Evolutionary conservation across 1,140 invertebrate species (phyloP).

Genomic region (silkworm (Bombyx mori)): DNA sequence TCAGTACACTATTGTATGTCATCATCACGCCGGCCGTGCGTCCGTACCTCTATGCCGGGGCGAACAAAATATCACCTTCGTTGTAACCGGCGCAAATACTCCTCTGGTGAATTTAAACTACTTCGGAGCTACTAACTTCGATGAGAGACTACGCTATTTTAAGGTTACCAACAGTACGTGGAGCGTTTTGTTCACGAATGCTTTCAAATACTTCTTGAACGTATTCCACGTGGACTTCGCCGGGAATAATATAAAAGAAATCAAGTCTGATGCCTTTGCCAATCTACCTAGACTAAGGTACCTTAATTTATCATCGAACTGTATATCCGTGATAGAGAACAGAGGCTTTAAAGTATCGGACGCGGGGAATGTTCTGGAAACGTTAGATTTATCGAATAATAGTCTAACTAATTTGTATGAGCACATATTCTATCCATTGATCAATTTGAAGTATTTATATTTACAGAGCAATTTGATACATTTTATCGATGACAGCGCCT

Average conservation of each 20-base stretch:
- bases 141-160: conserved; percentile 35
- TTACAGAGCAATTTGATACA: conserved; percentile 34
- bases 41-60: conserved; percentile 20
- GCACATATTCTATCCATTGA: conserved; percentile 16
- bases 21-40: conserved; percentile 20
- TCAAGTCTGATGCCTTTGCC: conserved; percentile 32
- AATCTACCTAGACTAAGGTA: conserved; percentile 20
- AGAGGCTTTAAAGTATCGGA: conserved; percentile 23
- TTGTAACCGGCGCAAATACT: conserved; percentile 23
- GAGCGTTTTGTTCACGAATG: conserved; percentile 19
- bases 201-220: conserved; percentile 40
- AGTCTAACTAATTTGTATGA: conserved; percentile 17
- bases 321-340: conserved; percentile 24
- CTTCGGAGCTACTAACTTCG: conserved; percentile 52
- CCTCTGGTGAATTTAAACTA: conserved; percentile 17
- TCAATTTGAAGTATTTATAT: conserved; percentile 23
- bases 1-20: conserved; percentile 31
- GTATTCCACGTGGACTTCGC: conserved; percentile 29
- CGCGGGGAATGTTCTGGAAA: conserved; percentile 14
- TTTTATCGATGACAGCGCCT: conserved; percentile 25
- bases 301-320: conserved; percentile 39
- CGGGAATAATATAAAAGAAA: conserved; percentile 27
- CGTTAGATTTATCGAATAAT: conserved; percentile 32
- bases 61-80: conserved; percentile 32
- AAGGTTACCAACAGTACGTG: conserved; percentile 29